A percentile compares a stretch with the other conserved stretches of the same genome.
Evolutionary conservation across 2,797 vertebrate genomes (phyloP).

Genomic region (Lagorchestes hirsutus): DNA sequence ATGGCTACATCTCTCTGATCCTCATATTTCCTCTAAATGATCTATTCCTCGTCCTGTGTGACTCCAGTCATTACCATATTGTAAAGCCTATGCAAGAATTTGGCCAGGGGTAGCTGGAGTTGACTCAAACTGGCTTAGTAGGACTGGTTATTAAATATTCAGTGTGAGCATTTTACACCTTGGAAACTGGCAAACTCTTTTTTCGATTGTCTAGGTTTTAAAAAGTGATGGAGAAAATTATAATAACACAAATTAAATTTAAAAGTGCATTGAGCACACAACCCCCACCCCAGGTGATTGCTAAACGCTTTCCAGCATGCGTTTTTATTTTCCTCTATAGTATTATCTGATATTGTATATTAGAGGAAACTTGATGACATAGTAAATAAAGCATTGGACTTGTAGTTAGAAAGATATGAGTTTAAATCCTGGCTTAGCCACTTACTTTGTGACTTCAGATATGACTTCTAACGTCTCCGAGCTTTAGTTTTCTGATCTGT

Average conservation of each 20-base stretch:
- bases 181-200: neutral
- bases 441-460: neutral
- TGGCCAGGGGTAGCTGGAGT: neutral
- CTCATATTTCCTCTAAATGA: neutral
- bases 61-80: neutral
- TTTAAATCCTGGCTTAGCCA: neutral
- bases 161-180: neutral
- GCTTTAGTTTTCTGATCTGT: neutral
- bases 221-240: neutral
- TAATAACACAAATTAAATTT: neutral
- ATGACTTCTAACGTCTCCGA: neutral
- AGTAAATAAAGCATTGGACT: neutral
- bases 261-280: neutral
- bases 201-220: neutral
- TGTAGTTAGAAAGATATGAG: neutral
- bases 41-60: neutral
- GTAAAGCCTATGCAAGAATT: neutral
- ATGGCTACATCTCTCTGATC: neutral
- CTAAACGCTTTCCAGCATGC: neutral
- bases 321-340: neutral
- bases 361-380: neutral
- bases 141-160: neutral
- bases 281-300: neutral
- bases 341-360: neutral
- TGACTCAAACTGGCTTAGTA: neutral